These are phyloP conservation scores for Chlorops oryzae DNA, from an alignment of 1,140 invertebrate genomes.

Conservation along the genomic window DNA sequence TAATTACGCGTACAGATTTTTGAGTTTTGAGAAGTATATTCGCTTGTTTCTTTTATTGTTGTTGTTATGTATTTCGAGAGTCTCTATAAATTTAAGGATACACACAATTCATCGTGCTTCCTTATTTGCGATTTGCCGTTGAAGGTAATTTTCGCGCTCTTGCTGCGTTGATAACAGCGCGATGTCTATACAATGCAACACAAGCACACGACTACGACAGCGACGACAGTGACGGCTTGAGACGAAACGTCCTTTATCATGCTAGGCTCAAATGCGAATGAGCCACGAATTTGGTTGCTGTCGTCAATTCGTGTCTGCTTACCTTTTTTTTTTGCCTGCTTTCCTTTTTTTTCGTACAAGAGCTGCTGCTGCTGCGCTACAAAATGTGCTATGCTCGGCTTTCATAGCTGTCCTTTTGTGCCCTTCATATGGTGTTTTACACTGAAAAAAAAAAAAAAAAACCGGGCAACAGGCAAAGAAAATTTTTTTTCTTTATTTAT, in stretches of 20 bases:
- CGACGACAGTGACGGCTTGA: neutral
- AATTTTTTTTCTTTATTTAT: no score
- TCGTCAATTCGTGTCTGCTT: conserved; percentile 2
- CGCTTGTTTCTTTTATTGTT: neutral
- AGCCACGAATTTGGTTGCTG: conserved; percentile 7
- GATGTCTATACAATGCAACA: neutral
- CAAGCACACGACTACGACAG: neutral
- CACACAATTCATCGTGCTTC: no score
- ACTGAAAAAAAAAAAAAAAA: neutral
- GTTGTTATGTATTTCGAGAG: neutral
- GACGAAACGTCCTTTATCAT: conserved; percentile 38
- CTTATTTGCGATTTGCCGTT: neutral
- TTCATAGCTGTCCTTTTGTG: neutral
- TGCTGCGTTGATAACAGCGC: neutral
- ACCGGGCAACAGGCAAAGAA: neutral
- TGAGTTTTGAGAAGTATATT: neutral
- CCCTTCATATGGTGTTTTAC: neutral
- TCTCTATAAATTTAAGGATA: neutral
- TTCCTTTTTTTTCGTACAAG: neutral
- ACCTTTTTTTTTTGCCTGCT: neutral
- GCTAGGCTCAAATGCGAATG: conserved; percentile 44
- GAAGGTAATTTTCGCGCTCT: neutral
- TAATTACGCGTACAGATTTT: neutral
- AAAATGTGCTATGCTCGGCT: neutral
- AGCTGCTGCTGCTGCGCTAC: neutral